Base-by-base conservation (phyloP, 2,888 invertebrate genomes). In the Pseudanteris insignis region DNA sequence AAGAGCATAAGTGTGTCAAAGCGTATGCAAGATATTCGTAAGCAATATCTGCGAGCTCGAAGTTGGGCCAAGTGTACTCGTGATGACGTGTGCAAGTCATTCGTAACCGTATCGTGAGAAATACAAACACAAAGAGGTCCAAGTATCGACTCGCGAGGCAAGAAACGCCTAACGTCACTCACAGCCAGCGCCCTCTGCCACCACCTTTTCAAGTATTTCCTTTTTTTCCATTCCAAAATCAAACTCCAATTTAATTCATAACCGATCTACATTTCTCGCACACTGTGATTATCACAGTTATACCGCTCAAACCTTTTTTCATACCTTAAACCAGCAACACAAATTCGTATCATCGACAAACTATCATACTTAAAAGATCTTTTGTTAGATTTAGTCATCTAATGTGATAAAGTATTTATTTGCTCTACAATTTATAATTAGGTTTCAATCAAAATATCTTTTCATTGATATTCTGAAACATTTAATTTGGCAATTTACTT, bases 51-150 rank as follows among this genome's bases (percentile, higher is more conserved):
- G 41, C 43, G 53, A 30, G 50, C 57, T 59, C 59, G 62, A 43
- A 62, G 57, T 9, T 26, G 9, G 9, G 67, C 67, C 62, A 64
- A 71, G 71, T 67, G 68, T 67, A 69, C 71, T 71, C 61, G 64
- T 67, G 65, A 62, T 61, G 70, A 72, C 69, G 67, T 67, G 69
- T 74, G 77, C 77, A 75, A 77, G 77, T 77, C 77, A 77, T 70
- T 68, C 70, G 76, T 75, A 71, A 76, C 75, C 77, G 71, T 74
- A 75, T 76, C 77, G 77, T 77, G 77, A 75, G 77, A 77, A 77
- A 77, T 69, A 74, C 75, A 77, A 77, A 77, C 74, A 77, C 69
- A 41, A 47, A 40, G 53, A 51, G 33, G 36, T 36, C 40, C 47
- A 28, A 48, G 60, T 48, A 48, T 54, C 48, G 54, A 37, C 38